Evolutionary conservation across 1,140 invertebrate genomes (phyloP).

Genomic region (Drosophila pruinosa): DNA sequence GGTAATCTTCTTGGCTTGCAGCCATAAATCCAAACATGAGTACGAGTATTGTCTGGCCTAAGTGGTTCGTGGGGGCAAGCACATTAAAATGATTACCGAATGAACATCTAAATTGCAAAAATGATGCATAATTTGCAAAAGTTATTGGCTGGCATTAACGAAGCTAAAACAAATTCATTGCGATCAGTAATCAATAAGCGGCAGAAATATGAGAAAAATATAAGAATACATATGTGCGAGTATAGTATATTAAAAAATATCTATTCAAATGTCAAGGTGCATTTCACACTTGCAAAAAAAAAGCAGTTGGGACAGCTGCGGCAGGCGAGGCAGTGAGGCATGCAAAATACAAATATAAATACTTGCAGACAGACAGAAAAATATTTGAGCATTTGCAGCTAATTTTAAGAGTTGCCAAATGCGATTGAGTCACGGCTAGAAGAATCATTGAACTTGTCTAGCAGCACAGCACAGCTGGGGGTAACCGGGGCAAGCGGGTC

Average conservation of each 20-base stretch:
- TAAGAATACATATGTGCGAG: constrained; percentile 23
- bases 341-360: not conserved
- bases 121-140: constrained; percentile 34
- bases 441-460: constrained; percentile 78
- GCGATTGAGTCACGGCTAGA: constrained; percentile 54
- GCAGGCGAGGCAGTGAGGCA: constrained; percentile 5
- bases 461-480: constrained; percentile 20
- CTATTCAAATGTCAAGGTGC: constrained; percentile 76
- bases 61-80: not conserved
- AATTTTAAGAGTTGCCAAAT: constrained; percentile 57
- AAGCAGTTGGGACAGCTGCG: not conserved
- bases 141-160: constrained; percentile 32
- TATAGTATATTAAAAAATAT: constrained; percentile 19
- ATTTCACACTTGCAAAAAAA: constrained; percentile 63
- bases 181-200: constrained; percentile 30
- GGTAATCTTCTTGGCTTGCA: not conserved
- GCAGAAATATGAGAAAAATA: constrained; percentile 12
- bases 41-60: not conserved
- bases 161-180: constrained; percentile 30
- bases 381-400: constrained; percentile 63
- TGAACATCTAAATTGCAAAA: constrained; percentile 16
- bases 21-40: constrained; percentile 30
- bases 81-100: constrained; percentile 19
- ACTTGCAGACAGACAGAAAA: constrained; percentile 31
- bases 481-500: too few species aligned